These are phyloP conservation scores for Thyatira batis DNA, from an alignment of 2,888 invertebrate genomes.

Conservation along the genomic window DNA sequence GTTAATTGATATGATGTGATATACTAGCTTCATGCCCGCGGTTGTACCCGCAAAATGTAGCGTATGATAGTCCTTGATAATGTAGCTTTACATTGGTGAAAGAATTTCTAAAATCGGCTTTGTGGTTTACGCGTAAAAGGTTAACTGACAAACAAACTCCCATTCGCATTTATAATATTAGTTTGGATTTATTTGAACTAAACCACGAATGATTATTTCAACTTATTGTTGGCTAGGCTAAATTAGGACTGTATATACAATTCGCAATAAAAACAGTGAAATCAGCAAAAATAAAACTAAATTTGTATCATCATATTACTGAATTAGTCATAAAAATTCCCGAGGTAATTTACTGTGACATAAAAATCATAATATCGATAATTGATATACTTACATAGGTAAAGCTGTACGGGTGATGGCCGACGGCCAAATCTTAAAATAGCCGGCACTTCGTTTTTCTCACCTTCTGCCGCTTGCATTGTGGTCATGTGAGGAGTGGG, in stretches of 20 bases:
- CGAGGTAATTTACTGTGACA: conserved; percentile 39
- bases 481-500: conserved; percentile 60
- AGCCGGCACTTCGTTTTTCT: conserved; percentile 62
- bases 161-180: not conserved
- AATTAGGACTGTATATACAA: not conserved
- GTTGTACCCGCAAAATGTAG: no score
- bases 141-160: not conserved
- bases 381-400: conserved; percentile 68
- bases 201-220: no score
- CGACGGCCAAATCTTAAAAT: conserved; percentile 67
- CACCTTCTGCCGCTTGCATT: conserved; percentile 64
- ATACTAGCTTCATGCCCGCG: no score
- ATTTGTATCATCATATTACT: not conserved
- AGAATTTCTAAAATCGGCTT: no score
- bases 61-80: no score
- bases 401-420: conserved; percentile 58
- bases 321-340: conserved; percentile 33
- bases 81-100: no score
- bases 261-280: not conserved
- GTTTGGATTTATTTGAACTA: no score
- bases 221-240: no score
- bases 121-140: no score
- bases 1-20: no score
- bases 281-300: not conserved
- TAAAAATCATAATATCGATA: conserved; percentile 51